phyloP scores from a whole-genome alignment of 2,888 invertebrate species.

The Eucera pruinosa region DNA sequence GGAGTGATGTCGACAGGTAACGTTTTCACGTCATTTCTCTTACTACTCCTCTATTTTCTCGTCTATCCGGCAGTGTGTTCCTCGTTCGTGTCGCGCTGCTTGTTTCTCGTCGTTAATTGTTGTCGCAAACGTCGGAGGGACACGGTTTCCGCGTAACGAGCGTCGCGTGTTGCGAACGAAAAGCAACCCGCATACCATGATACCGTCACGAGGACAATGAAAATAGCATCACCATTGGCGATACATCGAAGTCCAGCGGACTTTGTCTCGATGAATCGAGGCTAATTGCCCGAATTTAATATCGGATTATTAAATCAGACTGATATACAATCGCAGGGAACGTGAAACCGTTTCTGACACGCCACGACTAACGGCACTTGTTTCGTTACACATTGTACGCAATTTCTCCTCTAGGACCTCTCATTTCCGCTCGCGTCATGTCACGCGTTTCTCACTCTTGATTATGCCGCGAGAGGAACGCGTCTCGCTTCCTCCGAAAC shows the following conservation, averaged over 20 bases:
- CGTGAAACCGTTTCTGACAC: slow-evolving; percentile 42
- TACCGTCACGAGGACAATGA: slow-evolving; percentile 7
- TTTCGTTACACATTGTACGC: slow-evolving; percentile 46
- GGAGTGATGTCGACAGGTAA: slow-evolving; percentile 27
- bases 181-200: slow-evolving; percentile 8
- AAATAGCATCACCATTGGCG: slow-evolving; percentile 22
- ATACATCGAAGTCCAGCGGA: slow-evolving; percentile 15
- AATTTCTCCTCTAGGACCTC: slow-evolving; percentile 52
- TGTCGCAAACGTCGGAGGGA: slow-evolving; percentile 35
- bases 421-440: slow-evolving; percentile 45
- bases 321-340: slow-evolving; percentile 27
- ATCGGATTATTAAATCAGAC: slow-evolving; percentile 38
- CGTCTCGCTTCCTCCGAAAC: slow-evolving; percentile 17
- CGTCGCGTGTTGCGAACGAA: slow-evolving; percentile 32
- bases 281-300: slow-evolving; percentile 43
- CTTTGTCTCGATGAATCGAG: neutral
- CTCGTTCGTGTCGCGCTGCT: slow-evolving; percentile 17
- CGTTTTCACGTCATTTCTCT: slow-evolving; percentile 47
- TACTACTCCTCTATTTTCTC: slow-evolving; percentile 8
- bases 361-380: slow-evolving; percentile 40
- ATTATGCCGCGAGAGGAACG: slow-evolving; percentile 30
- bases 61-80: slow-evolving; percentile 6
- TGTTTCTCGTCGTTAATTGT: slow-evolving; percentile 57
- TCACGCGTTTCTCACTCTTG: slow-evolving; percentile 51
- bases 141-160: slow-evolving; percentile 48